Conservation (phyloP, 2,797 vertebrate species). For the Lutjanus argentimaculatus region DNA sequence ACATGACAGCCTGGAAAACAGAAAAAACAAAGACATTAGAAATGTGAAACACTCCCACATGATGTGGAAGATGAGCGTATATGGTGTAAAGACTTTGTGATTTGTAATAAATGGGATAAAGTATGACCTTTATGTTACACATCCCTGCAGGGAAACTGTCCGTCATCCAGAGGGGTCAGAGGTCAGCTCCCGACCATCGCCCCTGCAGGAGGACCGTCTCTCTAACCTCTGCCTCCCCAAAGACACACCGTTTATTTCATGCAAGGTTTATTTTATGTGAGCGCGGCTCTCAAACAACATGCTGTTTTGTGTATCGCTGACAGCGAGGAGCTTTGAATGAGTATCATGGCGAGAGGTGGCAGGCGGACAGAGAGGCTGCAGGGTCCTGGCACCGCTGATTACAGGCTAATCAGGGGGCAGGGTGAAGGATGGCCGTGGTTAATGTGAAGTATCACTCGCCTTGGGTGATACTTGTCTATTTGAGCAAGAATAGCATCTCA, state of each 20-base stretch:
- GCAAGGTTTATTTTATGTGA: slow-evolving; percentile 13
- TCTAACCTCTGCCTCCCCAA: slow-evolving; percentile 6
- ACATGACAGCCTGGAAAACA: slow-evolving; percentile 1
- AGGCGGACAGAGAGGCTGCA: slow-evolving; percentile 28
- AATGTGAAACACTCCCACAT: neutral
- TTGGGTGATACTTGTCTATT: slow-evolving; percentile 30
- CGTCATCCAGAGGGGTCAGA: slow-evolving; percentile 11
- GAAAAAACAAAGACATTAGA: neutral
- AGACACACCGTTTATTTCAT: slow-evolving; percentile 11
- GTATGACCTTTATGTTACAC: neutral
- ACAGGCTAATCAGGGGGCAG: slow-evolving; percentile 42
- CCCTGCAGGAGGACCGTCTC: neutral
- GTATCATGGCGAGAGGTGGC: slow-evolving; percentile 22
- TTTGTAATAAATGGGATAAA: neutral
- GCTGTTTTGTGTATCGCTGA: slow-evolving; percentile 14
- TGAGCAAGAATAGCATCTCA: slow-evolving; percentile 32
- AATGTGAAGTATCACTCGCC: slow-evolving; percentile 33
- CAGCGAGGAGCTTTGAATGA: slow-evolving; percentile 24
- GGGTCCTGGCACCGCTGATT: slow-evolving; percentile 43
- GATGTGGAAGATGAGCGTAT: slow-evolving; percentile 2
- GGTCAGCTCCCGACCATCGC: slow-evolving; percentile 13
- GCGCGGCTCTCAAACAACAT: slow-evolving; percentile 8
- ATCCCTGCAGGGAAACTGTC: slow-evolving; percentile 1
- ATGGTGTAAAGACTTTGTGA: neutral
- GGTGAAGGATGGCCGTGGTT: slow-evolving; percentile 27